Evolutionary conservation across 1,140 invertebrate genomes (phyloP), one percentile per base, ranked within the genome.

Genomic region (Zelostemma sp.): DNA sequence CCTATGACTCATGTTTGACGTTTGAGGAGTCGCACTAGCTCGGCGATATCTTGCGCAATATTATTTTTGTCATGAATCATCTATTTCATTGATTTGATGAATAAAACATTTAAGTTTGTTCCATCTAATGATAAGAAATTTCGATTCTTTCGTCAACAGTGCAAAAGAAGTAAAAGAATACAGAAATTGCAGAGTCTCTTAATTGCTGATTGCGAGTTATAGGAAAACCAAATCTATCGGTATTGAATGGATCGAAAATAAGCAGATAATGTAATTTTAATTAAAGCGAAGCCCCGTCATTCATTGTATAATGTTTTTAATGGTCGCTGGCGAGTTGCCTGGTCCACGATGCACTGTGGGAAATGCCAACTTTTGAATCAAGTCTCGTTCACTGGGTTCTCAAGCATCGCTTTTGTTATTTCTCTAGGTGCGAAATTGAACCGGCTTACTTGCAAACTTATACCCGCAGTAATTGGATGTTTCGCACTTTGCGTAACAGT

Each of bases 281-380:
- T 55, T 73, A 35, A 45, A 41, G 31, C 46, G 45, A 70, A 68
- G 54, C 33, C 19, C 35, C 31, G 46, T 54, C 54, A 70, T 65
- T 47, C 28, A 14, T 51, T 64, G 55, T 64, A 67, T 73, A 64
- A 73, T 68, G 68, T 54, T 70, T 63, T 70, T 71, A 71, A 75
- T 70, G 55, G 49, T 35, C 21, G 56, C 12, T 49, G 45, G 28
- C 46, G 35, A 53, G 41, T 46, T 51, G 54, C 45, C 53, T 43
- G 57, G 47, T 62, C 55, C 41, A 63, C 47, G 61, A 18, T 70
- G 50, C 15, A 60, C 53, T 75, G 70, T 75, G 71, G 68, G 71
- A 72, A 77, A 75, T 51, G 57, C 48, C 48, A 25, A 45, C 33
- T 54, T 62, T 58, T 46, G 67, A 70, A 66, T 72, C 66, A 35